phyloP scores from a whole-genome alignment of 92 coral and sea anemone genomes.

The Zoanthus gigantus region DNA sequence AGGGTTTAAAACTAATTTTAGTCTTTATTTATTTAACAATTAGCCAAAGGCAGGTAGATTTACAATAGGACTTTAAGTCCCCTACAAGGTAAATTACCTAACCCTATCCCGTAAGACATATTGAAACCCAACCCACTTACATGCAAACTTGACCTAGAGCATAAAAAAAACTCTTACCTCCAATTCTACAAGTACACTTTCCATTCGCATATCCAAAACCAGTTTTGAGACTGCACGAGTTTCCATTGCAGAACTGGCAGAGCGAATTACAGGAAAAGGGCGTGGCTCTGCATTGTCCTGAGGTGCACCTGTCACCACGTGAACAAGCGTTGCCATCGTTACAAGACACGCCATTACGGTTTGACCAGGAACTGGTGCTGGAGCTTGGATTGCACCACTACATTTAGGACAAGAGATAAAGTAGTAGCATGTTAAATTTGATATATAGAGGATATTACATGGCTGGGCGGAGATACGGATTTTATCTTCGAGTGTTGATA shows the following conservation, averaged over 20 bases:
- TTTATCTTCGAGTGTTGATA: no score
- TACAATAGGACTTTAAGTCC: no score
- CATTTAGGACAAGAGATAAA: neutral
- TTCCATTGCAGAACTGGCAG: slow-evolving; percentile 91
- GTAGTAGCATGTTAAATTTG: neutral
- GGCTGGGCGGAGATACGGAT: no score
- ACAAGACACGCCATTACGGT: slow-evolving; percentile 81
- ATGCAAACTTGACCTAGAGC: neutral
- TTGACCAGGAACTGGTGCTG: slow-evolving; percentile 84
- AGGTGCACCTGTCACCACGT: slow-evolving; percentile 77
- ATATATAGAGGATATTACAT: no score
- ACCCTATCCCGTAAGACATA: no score
- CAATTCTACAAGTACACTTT: slow-evolving; percentile 89
- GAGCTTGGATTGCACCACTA: slow-evolving; percentile 85
- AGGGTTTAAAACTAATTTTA: no score
- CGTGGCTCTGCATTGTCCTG: slow-evolving; percentile 82
- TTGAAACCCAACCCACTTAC: no score
- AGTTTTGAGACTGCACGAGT: slow-evolving; percentile 81
- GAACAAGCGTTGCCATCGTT: slow-evolving; percentile 86
- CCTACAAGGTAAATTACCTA: no score
- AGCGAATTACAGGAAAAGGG: slow-evolving; percentile 76
- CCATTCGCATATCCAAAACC: slow-evolving; percentile 89
- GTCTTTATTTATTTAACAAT: no score
- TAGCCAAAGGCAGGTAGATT: no score
- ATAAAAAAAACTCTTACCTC: slow-evolving; percentile 60